Evolutionary conservation across 2,797 vertebrate genomes (phyloP).

Genomic region (Takifugu rubripes): DNA sequence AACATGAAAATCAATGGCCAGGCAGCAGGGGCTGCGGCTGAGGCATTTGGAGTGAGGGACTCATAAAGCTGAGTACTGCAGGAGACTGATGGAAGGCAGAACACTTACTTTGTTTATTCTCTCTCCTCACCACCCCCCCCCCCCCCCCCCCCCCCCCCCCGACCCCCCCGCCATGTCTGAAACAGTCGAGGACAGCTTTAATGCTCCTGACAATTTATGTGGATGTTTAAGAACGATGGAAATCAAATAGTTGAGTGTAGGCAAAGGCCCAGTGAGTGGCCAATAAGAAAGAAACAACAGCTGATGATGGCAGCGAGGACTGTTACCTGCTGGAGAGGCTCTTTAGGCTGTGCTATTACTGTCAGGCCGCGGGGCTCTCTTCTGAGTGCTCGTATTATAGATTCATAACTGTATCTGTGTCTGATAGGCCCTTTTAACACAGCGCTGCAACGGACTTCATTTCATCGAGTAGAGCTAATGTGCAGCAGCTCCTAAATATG

Average conservation of each 20-base stretch:
- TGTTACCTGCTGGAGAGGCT: conserved; percentile 72
- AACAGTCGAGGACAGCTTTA: conserved; percentile 79
- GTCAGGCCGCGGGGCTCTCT: conserved; percentile 59
- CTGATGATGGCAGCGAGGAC: conserved; percentile 74
- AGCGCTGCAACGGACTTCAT: conserved; percentile 53
- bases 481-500: conserved; percentile 51
- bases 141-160: conserved; percentile 55
- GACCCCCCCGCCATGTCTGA: conserved; percentile 58
- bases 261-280: conserved; percentile 72
- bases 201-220: conserved; percentile 80
- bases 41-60: conserved; percentile 71
- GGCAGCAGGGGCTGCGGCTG: conserved; percentile 60
- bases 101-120: conserved; percentile 80
- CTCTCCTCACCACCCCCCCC: conserved; percentile 66
- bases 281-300: conserved; percentile 75
- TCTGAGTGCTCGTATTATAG: conserved; percentile 68
- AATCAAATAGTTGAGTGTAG: conserved; percentile 80
- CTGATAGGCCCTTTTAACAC: conserved; percentile 64
- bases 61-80: conserved; percentile 78
- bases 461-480: conserved; percentile 63
- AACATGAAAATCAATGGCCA: conserved; percentile 83
- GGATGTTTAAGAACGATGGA: conserved; percentile 75
- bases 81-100: conserved; percentile 77
- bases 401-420: conserved; percentile 66
- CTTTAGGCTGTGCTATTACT: conserved; percentile 66